phyloP scores from a whole-genome alignment of 2,797 vertebrate species.

The Cyprinella venusta region DNA sequence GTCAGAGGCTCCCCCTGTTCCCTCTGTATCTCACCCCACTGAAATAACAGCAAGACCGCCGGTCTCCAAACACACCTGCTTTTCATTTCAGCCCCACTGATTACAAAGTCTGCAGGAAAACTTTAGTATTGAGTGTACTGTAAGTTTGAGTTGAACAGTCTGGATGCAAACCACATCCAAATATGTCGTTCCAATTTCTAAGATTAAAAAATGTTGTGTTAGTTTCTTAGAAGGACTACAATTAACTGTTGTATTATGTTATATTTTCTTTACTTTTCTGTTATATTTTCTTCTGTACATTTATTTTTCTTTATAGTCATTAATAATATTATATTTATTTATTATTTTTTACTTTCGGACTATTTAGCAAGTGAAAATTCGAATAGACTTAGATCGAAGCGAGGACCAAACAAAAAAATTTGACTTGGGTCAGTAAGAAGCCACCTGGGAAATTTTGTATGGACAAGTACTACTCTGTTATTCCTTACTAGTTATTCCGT shows the following conservation, averaged over 20 bases:
- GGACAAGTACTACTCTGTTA: background rate
- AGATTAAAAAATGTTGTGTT: background rate
- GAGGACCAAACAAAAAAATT: background rate
- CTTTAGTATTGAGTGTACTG: constrained; percentile 16
- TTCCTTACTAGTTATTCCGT: background rate
- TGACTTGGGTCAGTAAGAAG: background rate
- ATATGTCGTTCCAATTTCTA: constrained; percentile 4
- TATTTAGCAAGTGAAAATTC: background rate
- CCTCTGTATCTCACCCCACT: constrained; percentile 39
- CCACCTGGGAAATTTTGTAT: background rate
- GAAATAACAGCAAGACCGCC: constrained; percentile 49
- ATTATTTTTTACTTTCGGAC: no score
- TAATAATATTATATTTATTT: background rate
- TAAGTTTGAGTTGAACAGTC: background rate
- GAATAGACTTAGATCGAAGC: background rate
- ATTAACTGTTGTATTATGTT: background rate
- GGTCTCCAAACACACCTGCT: constrained; percentile 54
- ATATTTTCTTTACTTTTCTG: background rate
- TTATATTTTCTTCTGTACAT: background rate
- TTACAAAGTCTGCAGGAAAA: constrained; percentile 19
- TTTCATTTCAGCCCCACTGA: constrained; percentile 45
- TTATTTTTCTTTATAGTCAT: background rate
- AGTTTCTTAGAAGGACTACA: background rate
- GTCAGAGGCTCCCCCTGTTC: constrained; percentile 5
- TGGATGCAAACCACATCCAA: background rate